phyloP scores from a whole-genome alignment of 1,140 invertebrate species.

The Ephestia elutella region DNA sequence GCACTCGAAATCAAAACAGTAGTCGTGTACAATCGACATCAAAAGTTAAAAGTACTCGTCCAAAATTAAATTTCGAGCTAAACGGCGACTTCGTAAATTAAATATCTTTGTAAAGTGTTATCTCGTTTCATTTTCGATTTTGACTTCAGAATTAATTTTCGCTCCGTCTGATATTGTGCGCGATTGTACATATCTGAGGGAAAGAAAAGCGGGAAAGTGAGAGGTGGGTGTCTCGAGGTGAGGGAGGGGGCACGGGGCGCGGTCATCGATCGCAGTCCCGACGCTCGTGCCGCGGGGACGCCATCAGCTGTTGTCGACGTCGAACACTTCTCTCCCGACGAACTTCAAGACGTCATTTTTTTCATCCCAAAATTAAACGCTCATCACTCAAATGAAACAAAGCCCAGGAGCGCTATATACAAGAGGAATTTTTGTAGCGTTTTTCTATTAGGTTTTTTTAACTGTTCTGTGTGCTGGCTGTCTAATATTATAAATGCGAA shows the following conservation, averaged over 20 bases:
- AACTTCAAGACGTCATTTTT: not conserved
- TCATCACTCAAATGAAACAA: not conserved
- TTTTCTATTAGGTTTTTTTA: not conserved
- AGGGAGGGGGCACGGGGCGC: slow-evolving; percentile 28
- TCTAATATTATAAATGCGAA: not conserved
- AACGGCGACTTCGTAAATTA: not conserved
- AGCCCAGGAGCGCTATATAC: not conserved
- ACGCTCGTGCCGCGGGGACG: slow-evolving; percentile 31
- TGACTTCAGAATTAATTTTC: not conserved
- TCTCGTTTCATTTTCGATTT: not conserved
- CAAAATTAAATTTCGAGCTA: not conserved
- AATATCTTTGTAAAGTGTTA: not conserved
- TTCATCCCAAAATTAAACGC: slow-evolving; percentile 2
- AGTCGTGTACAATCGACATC: not conserved
- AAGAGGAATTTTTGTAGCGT: not conserved
- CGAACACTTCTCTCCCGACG: not conserved
- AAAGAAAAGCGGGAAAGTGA: slow-evolving; percentile 65
- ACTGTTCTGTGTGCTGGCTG: not conserved
- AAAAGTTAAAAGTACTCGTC: not conserved
- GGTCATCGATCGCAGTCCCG: slow-evolving; percentile 46
- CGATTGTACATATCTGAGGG: slow-evolving; percentile 18
- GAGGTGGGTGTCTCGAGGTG: slow-evolving; percentile 46
- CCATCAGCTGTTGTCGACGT: slow-evolving; percentile 51
- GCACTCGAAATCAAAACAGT: not conserved
- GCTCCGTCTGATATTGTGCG: not conserved